Percentiles rank a stretch among this genome's conserved stretches.
Evolutionary conservation across 2,888 invertebrate species (phyloP).

Genomic region (Xanthorhoe spadicearia): DNA sequence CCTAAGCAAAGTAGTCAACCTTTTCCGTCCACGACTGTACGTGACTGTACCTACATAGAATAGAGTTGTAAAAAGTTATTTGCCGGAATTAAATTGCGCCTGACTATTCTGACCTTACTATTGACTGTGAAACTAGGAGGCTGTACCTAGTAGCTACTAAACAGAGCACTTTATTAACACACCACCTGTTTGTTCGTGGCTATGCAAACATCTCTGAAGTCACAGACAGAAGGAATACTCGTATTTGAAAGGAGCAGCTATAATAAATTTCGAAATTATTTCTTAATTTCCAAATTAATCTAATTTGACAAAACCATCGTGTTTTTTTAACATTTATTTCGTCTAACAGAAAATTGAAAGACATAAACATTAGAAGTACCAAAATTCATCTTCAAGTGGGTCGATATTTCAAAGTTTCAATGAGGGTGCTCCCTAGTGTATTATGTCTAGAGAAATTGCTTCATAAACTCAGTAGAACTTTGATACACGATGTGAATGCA

Average conservation of each 20-base stretch:
- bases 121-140: background rate
- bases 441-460: conserved; percentile 17
- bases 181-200: background rate
- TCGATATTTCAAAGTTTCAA: conserved; percentile 18
- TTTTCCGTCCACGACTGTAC: too few species aligned
- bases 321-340: too few species aligned
- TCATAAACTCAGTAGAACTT: conserved; percentile 13
- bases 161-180: background rate
- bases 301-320: too few species aligned
- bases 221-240: too few species aligned
- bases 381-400: conserved; percentile 6
- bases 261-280: too few species aligned
- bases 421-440: conserved; percentile 19
- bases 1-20: too few species aligned
- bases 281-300: too few species aligned
- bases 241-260: too few species aligned
- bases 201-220: background rate
- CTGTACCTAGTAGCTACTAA: background rate
- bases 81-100: background rate
- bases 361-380: background rate
- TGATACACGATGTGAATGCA: conserved; percentile 14
- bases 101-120: background rate
- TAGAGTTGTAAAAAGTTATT: background rate
- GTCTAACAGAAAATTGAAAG: too few species aligned
- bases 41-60: too few species aligned